Percentiles rank a stretch among this genome's conserved stretches.
Evolutionary conservation across 92 coral and sea anemone genomes (phyloP).

Genomic region (Palythoa caribaeorum): DNA sequence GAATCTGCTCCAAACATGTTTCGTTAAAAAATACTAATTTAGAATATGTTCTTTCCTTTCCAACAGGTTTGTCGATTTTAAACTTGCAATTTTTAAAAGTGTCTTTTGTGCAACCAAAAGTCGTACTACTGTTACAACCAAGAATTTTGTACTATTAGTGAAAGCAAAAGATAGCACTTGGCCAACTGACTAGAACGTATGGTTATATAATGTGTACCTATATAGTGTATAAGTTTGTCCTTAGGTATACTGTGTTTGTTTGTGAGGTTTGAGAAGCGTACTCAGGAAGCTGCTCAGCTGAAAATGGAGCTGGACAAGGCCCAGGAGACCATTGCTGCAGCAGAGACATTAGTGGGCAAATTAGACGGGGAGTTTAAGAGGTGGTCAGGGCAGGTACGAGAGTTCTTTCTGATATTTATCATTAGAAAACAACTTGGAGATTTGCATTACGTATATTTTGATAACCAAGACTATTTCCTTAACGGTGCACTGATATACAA

Average conservation of each 20-base stretch:
- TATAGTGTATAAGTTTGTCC: not conserved
- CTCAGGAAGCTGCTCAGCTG: slow-evolving; percentile 96
- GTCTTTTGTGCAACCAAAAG: no score
- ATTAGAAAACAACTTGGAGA: not conserved
- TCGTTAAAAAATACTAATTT: not conserved
- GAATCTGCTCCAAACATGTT: not conserved
- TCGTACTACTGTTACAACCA: no score
- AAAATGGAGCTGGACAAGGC: slow-evolving; percentile 99
- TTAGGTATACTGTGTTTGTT: not conserved
- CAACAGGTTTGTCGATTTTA: no score
- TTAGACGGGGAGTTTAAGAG: slow-evolving; percentile 98
- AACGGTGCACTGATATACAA: not conserved
- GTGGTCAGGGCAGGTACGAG: slow-evolving; percentile 96
- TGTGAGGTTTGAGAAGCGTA: slow-evolving; percentile 89
- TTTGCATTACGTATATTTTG: no score
- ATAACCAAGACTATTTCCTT: not conserved
- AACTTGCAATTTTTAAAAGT: no score
- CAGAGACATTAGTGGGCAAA: slow-evolving; percentile 96
- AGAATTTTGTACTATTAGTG: no score
- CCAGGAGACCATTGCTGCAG: slow-evolving; percentile 96
- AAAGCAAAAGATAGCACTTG: no score
- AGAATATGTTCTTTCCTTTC: not conserved
- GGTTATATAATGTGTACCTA: no score
- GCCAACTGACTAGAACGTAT: no score
- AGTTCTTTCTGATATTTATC: no score